A percentile compares a stretch with the other conserved stretches of the same genome.
Conservation (phyloP, 2,888 invertebrate species). For the Clepsis dumicolana region DNA sequence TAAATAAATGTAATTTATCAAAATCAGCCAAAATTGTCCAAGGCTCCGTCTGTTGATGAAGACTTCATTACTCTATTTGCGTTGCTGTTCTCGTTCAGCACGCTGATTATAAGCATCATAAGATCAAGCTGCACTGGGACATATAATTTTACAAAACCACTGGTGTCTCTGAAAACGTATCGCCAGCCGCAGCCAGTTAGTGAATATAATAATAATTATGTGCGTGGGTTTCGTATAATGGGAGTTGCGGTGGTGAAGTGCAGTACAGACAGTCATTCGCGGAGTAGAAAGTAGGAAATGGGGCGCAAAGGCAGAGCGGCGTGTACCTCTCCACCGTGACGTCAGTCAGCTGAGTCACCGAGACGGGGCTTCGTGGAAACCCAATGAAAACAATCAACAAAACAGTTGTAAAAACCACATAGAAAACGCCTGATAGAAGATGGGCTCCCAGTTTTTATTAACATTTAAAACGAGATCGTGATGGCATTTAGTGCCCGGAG, state of each 20-base stretch:
- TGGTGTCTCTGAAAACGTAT: slow-evolving; percentile 29
- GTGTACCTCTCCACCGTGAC: slow-evolving; percentile 48
- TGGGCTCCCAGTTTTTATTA: slow-evolving; percentile 58
- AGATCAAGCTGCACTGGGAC: background rate
- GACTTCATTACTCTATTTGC: background rate
- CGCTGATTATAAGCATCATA: background rate
- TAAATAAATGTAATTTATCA: background rate
- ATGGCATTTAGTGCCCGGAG: slow-evolving; percentile 70
- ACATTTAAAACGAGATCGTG: slow-evolving; percentile 69
- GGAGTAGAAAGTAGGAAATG: slow-evolving; percentile 62
- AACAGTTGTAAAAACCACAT: slow-evolving; percentile 43
- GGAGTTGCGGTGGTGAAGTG: slow-evolving; percentile 50
- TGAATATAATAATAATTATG: slow-evolving; percentile 48
- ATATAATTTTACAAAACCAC: slow-evolving; percentile 13
- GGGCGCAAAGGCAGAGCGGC: slow-evolving; percentile 54
- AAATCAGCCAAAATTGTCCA: no score
- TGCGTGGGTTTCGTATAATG: slow-evolving; percentile 52
- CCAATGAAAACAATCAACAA: slow-evolving; percentile 27
- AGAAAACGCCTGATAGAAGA: slow-evolving; percentile 40
- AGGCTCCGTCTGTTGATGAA: no score
- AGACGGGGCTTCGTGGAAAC: slow-evolving; percentile 10
- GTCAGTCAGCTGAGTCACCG: slow-evolving; percentile 56
- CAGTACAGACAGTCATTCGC: slow-evolving; percentile 46
- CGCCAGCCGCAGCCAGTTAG: slow-evolving; percentile 42
- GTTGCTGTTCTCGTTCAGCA: background rate